Base-by-base conservation (phyloP, 2,888 invertebrate species). In the Bombylius major region DNA sequence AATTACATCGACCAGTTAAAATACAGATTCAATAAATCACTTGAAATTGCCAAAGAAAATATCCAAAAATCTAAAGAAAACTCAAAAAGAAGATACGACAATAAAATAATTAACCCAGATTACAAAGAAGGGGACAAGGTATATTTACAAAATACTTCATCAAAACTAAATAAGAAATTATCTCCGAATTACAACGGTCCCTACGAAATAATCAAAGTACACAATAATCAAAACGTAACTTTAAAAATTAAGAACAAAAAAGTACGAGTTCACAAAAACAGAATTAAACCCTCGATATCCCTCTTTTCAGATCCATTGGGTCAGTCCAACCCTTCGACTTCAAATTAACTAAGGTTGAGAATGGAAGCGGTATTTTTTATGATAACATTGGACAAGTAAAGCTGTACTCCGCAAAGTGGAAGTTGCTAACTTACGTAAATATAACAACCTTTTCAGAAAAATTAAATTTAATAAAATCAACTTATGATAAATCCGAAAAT, bases 1-100 rank as follows among this genome's bases (percentile, higher is more conserved):
- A 65, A 66, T 33, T 64, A 64, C 47, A 50, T 65, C 7, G 53
- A 61, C 46, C 59, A 62, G 50, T 54, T 67, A 33, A 59, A 66
- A 54, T 60, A 65, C 45, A 59, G 65, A 49, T 56, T 68, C 7
- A 60, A 63, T 23, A 53, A 57, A 31, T 62, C 63, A 5, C 58
- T 63, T n/a, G 57, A 53, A 58, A 51, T 59, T 59, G 66, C 66
- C 4, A 14, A 60, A 13, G 57, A 66, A 55, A 62, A 65, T 49
- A 60, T 66, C 13, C 44, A 54, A 11, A 59, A 57, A 39, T 61
- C 62, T 9, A 68, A 69, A 62, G 57, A 62, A 61, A 60, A 14
- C 50, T 66, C 66, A 0, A 69, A 70, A 61, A 5, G 12, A 13
- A 13, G 2, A 13, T 44, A 44, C 11, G 44, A 44, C 5, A 44